Base-by-base conservation (phyloP, 2,888 invertebrate genomes). In the Platynereis dumerilii region DNA sequence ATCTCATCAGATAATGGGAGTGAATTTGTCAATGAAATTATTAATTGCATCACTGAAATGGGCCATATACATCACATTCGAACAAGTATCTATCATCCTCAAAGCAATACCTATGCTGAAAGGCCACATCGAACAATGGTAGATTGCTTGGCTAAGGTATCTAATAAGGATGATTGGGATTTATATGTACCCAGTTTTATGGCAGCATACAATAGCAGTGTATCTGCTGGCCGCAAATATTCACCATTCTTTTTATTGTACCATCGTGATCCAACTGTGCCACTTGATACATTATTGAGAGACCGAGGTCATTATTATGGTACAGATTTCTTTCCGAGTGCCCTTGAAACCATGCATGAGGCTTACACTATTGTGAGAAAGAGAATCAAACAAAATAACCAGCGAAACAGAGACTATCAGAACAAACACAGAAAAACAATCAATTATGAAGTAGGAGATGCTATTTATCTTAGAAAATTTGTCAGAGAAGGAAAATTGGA, bases 1-100 rank as follows among this genome's bases (percentile, higher is more conserved):
- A 27, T 55, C 7, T 5, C 17, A 24, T 24, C 24, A 17, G 55
- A 24, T 26, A 24, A 55, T 27, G 55, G 55, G 7, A 10, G 5
- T 7, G 55, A 55, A 27, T 55, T 55, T 27, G 10, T 24, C 17
- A 55, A 55, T 55, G 55, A 24, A 5, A 55, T 55, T 7, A 24
- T 55, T 17, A 7, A 10, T 7, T 7, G 17, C 24, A 27, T 55
- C 17, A 27, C 55, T 27, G 7, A 10, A 17, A 5, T 27, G 17
- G 28, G 24, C 5, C 24, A 55, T 17, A 26, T 55, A 5, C 24
- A 55, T 24, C 24, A 27, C 10, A 27, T 55, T 17, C 2, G 27
- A 10, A 55, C 55, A 5, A 12, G 12, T n/a, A 10, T 24, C 3
- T 55, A 55, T 17, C 55, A 55, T 24, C 55, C 55, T 24, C 15